Evolutionary conservation across 2,797 vertebrate genomes (phyloP).

Genomic region (Falco rusticolus): DNA sequence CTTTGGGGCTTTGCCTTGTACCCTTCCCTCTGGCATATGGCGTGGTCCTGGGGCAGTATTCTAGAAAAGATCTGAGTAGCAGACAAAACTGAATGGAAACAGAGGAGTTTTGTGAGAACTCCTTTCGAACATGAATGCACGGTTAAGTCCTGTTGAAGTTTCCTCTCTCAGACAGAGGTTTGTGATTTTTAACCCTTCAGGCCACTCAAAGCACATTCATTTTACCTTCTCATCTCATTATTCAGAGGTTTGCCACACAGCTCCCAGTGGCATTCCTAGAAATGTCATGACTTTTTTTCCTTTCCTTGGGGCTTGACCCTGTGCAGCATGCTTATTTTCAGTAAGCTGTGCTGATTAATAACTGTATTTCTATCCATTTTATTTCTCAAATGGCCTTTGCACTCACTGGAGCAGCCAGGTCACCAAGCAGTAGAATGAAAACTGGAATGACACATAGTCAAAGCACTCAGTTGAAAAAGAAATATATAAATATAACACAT

Average conservation of each 20-base stretch:
- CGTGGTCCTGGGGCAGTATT: background rate
- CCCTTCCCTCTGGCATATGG: background rate
- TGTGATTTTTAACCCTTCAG: background rate
- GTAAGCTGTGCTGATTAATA: conserved; percentile 50
- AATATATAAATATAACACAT: background rate
- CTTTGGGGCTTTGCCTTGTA: background rate
- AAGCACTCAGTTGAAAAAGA: background rate
- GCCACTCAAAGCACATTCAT: background rate
- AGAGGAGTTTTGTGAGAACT: background rate
- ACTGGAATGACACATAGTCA: background rate
- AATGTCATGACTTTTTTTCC: conserved; percentile 57
- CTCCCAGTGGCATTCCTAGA: conserved; percentile 40
- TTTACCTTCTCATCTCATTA: conserved; percentile 40
- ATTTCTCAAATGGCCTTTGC: conserved; percentile 53
- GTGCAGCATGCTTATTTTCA: conserved; percentile 2
- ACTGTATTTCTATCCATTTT: conserved; percentile 38
- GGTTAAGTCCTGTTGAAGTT: background rate
- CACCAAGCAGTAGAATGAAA: background rate
- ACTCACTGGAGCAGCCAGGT: background rate
- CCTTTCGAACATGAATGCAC: background rate
- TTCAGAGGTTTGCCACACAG: background rate
- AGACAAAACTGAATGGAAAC: background rate
- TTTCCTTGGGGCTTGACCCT: conserved; percentile 17
- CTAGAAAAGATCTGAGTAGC: background rate
- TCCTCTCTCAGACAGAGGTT: background rate